Conservation (phyloP, 2,113 vertebrate genomes). For the Neogobius melanostomus region DNA sequence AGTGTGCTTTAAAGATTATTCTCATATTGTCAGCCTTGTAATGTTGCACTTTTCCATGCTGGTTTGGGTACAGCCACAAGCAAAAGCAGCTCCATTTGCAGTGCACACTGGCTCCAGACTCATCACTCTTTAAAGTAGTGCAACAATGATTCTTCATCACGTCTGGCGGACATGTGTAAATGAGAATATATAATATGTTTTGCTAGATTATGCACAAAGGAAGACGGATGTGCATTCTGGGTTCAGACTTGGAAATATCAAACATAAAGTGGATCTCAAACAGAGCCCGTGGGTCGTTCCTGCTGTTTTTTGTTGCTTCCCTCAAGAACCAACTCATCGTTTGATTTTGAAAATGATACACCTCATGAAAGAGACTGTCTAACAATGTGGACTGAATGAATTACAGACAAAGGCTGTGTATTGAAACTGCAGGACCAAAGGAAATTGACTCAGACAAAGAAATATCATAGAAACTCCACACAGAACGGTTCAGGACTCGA, state of each 20-base stretch:
- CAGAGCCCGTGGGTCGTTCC: background rate
- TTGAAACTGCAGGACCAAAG: too few relatives aligned
- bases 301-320: background rate
- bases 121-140: background rate
- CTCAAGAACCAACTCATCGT: background rate
- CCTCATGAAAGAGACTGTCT: background rate
- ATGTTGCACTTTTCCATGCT: background rate
- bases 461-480: too few relatives aligned
- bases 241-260: background rate
- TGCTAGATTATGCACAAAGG: conserved; percentile 4
- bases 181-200: background rate
- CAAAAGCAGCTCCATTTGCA: conserved; percentile 11
- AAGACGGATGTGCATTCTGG: background rate
- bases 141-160: background rate
- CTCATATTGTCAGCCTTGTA: too few relatives aligned
- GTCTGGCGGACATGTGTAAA: background rate
- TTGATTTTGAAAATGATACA: background rate
- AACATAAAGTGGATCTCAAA: background rate
- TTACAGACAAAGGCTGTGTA: too few relatives aligned
- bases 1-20: background rate
- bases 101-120: conserved; percentile 2
- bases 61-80: conserved; percentile 17
- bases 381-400: background rate
- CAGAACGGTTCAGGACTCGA: too few relatives aligned
- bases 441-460: too few relatives aligned